phyloP scores from a whole-genome alignment of 2,113 vertebrate genomes.

The Anoura caudifer region DNA sequence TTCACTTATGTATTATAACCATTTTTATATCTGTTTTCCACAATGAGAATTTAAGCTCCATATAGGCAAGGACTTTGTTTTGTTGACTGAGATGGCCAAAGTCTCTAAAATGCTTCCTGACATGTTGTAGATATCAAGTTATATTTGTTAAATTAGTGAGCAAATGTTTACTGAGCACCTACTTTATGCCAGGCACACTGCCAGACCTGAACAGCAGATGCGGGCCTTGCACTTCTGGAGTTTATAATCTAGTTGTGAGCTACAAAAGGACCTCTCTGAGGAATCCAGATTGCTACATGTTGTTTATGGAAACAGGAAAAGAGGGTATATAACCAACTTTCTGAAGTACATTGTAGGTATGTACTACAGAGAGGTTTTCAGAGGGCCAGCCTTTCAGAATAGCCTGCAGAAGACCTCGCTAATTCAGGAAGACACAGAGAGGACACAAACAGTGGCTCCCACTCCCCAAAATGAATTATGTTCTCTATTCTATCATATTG shows the following conservation, averaged over 20 bases:
- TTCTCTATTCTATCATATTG: not conserved
- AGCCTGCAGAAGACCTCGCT: not conserved
- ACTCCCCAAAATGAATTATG: not conserved
- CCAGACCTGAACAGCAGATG: not conserved
- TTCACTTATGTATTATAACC: not conserved
- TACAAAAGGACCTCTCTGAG: not conserved
- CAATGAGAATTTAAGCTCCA: not conserved
- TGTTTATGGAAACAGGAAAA: not conserved
- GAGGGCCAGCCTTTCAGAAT: not conserved
- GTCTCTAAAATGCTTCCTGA: not conserved
- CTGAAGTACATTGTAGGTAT: not conserved
- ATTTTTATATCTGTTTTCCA: not conserved
- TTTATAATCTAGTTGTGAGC: not conserved
- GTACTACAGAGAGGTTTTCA: not conserved
- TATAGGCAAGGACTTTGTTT: not conserved
- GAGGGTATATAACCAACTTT: not conserved
- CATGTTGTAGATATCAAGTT: not conserved
- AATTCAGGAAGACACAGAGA: not conserved
- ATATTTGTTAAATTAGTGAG: not conserved
- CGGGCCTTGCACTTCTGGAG: not conserved
- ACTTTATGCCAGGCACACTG: not conserved
- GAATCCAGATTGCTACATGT: not conserved
- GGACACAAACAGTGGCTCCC: not conserved
- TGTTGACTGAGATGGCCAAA: not conserved
- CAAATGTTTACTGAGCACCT: not conserved